A percentile compares a stretch with the other conserved stretches of the same genome.
phyloP scores from a whole-genome alignment of 2,113 vertebrate species.

The Sinocyclocheilus anophthalmus region DNA sequence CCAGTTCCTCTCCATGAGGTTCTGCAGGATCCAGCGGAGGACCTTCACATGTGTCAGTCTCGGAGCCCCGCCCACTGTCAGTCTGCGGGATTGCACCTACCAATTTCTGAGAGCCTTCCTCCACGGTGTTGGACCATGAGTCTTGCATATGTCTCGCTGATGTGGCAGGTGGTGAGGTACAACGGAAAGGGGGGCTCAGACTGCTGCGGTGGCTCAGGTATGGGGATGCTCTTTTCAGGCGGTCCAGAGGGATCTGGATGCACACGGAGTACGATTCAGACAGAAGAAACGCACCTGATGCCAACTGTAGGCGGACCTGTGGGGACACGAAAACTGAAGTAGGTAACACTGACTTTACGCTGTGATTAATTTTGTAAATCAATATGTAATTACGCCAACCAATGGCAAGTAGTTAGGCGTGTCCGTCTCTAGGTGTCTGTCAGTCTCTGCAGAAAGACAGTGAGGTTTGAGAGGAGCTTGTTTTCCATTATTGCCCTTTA shows the following conservation, averaged over 20 bases:
- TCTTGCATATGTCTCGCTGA: conserved; percentile 49
- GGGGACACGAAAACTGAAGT: conserved; percentile 20
- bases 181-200: conserved; percentile 78
- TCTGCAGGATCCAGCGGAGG: conserved; percentile 66
- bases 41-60: conserved; percentile 84
- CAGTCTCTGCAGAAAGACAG: conserved; percentile 74
- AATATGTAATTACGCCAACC: conserved; percentile 74
- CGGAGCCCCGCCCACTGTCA: conserved; percentile 89
- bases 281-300: conserved; percentile 86
- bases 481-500: conserved; percentile 76
- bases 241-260: conserved; percentile 87
- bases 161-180: conserved; percentile 63
- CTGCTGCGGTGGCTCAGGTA: conserved; percentile 87
- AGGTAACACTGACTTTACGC: not conserved
- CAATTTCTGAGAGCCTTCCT: conserved; percentile 69
- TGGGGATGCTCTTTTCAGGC: conserved; percentile 88
- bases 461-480: conserved; percentile 78
- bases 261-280: conserved; percentile 84
- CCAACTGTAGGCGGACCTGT: conserved; percentile 89
- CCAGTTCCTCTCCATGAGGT: conserved; percentile 59
- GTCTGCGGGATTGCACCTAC: conserved; percentile 72
- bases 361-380: not conserved
- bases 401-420: conserved; percentile 85
- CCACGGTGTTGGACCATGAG: conserved; percentile 57
- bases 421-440: conserved; percentile 66